A percentile compares a stretch with the other conserved stretches of the same genome.
phyloP scores from a whole-genome alignment of 2,113 vertebrate species.

The Dipodomys spectabilis region DNA sequence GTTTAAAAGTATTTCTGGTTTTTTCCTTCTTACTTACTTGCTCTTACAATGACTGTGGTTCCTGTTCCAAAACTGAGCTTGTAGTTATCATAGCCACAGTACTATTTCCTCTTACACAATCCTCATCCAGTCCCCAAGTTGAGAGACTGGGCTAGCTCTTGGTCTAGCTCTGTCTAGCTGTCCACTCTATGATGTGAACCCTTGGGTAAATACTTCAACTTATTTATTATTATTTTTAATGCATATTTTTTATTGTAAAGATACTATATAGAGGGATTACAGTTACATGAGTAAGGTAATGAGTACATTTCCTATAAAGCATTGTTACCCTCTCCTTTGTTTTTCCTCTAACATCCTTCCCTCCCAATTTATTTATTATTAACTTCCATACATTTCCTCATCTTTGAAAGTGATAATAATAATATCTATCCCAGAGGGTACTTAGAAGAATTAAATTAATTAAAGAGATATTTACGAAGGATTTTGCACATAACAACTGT shows the following conservation, averaged over 20 bases:
- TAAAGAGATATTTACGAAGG: background rate
- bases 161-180: background rate
- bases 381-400: background rate
- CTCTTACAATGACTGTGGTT: constrained; percentile 64
- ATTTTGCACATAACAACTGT: constrained; percentile 8
- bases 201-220: background rate
- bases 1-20: background rate
- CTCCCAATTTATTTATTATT: background rate
- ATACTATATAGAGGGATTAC: too few relatives aligned
- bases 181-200: background rate
- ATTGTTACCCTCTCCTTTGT: too few relatives aligned
- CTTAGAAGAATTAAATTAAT: background rate
- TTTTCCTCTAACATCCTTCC: too few relatives aligned
- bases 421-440: background rate
- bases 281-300: too few relatives aligned
- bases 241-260: too few relatives aligned
- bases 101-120: constrained; percentile 41
- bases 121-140: background rate
- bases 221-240: background rate
- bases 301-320: too few relatives aligned
- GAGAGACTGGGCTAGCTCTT: background rate
- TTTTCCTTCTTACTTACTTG: constrained; percentile 63
- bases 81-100: constrained; percentile 22
- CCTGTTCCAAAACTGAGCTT: constrained; percentile 74
- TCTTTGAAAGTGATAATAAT: constrained; percentile 7